Conservation (phyloP, 2,888 invertebrate species). For the Sarcophaga variegata region DNA sequence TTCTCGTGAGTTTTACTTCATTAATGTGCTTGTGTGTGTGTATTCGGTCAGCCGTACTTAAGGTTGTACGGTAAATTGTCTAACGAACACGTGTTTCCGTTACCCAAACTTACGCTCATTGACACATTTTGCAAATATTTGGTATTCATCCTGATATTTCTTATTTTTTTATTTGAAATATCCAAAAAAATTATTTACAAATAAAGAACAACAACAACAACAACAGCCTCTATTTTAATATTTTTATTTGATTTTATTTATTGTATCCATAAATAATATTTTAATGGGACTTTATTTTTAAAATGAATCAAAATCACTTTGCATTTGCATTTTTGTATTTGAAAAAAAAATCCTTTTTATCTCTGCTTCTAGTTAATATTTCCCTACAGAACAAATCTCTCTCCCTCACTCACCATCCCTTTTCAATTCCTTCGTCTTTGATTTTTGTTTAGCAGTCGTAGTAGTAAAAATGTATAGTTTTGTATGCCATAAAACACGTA, state of each 20-base stretch:
- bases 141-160: background rate
- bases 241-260: no score
- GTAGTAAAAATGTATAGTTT: conserved; percentile 9
- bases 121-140: conserved; percentile 54
- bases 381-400: no score
- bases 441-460: background rate
- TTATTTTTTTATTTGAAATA: background rate
- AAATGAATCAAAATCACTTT: no score
- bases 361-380: no score
- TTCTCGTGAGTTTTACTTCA: background rate
- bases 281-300: no score
- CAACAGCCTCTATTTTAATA: no score
- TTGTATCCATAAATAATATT: no score
- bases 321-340: no score
- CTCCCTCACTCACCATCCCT: background rate
- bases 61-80: conserved; percentile 8
- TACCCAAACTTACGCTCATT: conserved; percentile 40
- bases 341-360: no score
- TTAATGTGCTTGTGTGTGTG: conserved; percentile 1
- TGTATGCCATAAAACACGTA: conserved; percentile 5
- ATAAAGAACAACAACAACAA: background rate
- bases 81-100: conserved; percentile 56
- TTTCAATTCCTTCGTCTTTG: background rate
- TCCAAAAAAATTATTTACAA: background rate
- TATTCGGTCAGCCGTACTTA: conserved; percentile 6